phyloP scores from a whole-genome alignment of 2,113 vertebrate genomes.

The Mus musculus region DNA sequence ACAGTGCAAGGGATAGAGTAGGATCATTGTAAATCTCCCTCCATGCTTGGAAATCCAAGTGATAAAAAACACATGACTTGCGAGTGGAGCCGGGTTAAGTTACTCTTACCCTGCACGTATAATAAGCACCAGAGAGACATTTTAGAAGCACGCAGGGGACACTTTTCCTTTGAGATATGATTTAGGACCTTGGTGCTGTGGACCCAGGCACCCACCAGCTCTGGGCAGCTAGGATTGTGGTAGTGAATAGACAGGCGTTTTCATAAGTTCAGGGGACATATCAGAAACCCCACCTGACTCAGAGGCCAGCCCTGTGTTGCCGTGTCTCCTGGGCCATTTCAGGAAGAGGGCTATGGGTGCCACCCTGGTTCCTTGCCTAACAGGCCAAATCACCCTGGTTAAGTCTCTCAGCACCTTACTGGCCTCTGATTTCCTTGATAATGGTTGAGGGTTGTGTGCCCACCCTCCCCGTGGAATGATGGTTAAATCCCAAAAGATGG shows the following conservation, averaged over 20 bases:
- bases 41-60: background rate
- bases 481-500: background rate
- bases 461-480: background rate
- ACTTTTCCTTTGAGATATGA: background rate
- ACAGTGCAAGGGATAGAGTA: too few relatives aligned
- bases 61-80: background rate
- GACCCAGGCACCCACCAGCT: background rate
- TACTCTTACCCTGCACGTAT: background rate
- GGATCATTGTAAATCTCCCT: background rate
- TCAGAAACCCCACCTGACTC: background rate
- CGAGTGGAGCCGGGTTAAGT: background rate
- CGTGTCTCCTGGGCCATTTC: fast-evolving
- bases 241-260: background rate
- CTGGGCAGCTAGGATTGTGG: background rate
- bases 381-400: background rate
- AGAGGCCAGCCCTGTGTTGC: background rate
- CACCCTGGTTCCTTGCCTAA: background rate
- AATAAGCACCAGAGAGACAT: background rate
- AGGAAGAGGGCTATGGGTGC: background rate
- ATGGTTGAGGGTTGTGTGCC: background rate
- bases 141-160: background rate
- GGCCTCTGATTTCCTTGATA: background rate
- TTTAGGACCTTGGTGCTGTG: background rate
- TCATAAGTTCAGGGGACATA: background rate
- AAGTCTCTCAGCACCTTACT: background rate